Evolutionary conservation across 2,113 vertebrate genomes (phyloP).

Genomic region (Dipodomys stephensi): DNA sequence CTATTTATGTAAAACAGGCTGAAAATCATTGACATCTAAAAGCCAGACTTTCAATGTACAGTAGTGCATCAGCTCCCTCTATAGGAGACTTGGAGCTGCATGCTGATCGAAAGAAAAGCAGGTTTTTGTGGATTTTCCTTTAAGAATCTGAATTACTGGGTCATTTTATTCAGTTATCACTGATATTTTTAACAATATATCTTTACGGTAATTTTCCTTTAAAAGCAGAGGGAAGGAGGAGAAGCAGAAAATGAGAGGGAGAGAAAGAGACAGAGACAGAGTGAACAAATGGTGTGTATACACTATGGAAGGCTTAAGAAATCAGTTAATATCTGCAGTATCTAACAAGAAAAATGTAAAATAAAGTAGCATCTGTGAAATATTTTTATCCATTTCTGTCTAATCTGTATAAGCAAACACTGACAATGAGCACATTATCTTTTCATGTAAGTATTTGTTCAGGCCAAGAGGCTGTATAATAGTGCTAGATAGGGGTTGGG

Average conservation of each 20-base stretch:
- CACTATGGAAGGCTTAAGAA: neutral
- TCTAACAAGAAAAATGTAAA: neutral
- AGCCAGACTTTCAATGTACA: constrained; percentile 14
- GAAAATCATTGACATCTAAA: constrained; percentile 49
- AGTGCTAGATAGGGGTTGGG: too few species aligned
- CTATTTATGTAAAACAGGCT: constrained; percentile 61
- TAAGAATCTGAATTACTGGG: neutral
- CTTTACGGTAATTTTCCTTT: constrained; percentile 29
- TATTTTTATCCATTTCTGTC: neutral
- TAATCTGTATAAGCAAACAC: neutral
- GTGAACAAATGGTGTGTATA: neutral
- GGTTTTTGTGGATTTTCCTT: neutral
- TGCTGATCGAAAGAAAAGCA: constrained; percentile 23
- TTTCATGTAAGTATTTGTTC: neutral
- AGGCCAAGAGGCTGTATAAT: neutral
- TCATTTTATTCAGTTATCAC: constrained; percentile 31
- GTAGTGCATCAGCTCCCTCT: constrained; percentile 70
- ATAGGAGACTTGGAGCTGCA: constrained; percentile 50
- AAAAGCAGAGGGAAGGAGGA: neutral
- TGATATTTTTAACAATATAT: constrained; percentile 26
- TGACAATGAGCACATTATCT: neutral
- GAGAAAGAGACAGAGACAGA: too few species aligned
- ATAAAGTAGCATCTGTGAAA: neutral
- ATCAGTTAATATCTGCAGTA: neutral
- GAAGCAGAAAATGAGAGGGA: neutral